Evolutionary conservation across 2,888 invertebrate species (phyloP).

Genomic region (Plagodis pulveraria): DNA sequence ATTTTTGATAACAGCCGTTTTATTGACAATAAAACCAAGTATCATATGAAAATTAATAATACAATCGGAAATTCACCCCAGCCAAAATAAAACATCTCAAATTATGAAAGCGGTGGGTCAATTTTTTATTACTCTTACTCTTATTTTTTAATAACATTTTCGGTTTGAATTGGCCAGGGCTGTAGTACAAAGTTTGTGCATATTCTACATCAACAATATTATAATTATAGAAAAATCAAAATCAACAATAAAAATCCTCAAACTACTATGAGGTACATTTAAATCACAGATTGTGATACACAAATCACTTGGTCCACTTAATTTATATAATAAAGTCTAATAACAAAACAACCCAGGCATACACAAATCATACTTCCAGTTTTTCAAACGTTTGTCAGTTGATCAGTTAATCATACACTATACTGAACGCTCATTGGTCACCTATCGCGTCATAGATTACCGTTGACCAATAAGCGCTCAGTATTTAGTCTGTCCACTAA

Average conservation of each 20-base stretch:
- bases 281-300: conserved; percentile 26
- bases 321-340: conserved; percentile 12
- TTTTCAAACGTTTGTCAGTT: no score
- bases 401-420: no score
- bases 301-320: conserved; percentile 17
- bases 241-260: conserved; percentile 24
- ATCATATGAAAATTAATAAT: conserved; percentile 36
- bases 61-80: conserved; percentile 3
- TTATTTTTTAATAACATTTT: no score
- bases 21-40: conserved; percentile 45
- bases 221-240: conserved; percentile 17
- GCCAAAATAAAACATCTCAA: background rate
- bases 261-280: conserved; percentile 19
- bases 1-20: conserved; percentile 70
- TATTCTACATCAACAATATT: conserved; percentile 17
- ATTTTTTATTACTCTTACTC: no score
- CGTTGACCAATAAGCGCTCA: no score
- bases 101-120: conserved; percentile 16
- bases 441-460: no score
- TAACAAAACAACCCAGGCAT: background rate
- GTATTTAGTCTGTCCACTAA: no score
- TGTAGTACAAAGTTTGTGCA: conserved; percentile 3
- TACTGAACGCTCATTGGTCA: no score
- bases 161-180: conserved; percentile 1
- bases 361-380: conserved; percentile 8